phyloP scores from a whole-genome alignment of 2,113 vertebrate species.

The Corynorhinus townsendii region DNA sequence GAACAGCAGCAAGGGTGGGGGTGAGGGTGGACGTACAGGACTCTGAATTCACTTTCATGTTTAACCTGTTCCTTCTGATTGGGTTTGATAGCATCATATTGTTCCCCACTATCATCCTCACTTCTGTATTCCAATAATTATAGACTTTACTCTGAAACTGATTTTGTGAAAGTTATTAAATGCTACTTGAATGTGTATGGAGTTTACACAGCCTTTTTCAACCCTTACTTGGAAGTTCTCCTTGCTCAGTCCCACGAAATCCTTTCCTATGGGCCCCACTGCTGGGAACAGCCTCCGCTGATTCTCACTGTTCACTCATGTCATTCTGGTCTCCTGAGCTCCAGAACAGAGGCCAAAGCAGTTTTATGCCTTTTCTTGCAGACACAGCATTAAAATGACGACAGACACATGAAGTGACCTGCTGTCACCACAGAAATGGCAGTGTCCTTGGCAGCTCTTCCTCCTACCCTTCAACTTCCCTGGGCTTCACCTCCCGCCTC shows the following conservation, averaged over 20 bases:
- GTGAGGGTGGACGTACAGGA: not conserved
- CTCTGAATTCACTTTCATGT: slow-evolving; percentile 32
- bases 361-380: not conserved
- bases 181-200: slow-evolving; percentile 75
- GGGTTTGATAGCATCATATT: slow-evolving; percentile 66
- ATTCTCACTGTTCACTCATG: not conserved
- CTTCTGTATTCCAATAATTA: slow-evolving; percentile 78
- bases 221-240: slow-evolving; percentile 48
- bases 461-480: slow-evolving; percentile 17
- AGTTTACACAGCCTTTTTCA: slow-evolving; percentile 64
- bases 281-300: not conserved
- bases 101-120: slow-evolving; percentile 67
- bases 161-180: slow-evolving; percentile 79
- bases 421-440: slow-evolving; percentile 8
- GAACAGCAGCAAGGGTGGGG: not conserved
- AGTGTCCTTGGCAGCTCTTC: slow-evolving; percentile 58
- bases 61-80: slow-evolving; percentile 55
- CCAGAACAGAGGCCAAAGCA: not conserved
- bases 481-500: not conserved
- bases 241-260: not conserved
- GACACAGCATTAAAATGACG: not conserved
- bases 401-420: not conserved
- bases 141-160: slow-evolving; percentile 75
- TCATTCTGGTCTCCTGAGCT: not conserved
- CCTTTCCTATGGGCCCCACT: not conserved